Base-by-base conservation (phyloP, 2,113 vertebrate genomes). In the Engraulis encrasicolus region DNA sequence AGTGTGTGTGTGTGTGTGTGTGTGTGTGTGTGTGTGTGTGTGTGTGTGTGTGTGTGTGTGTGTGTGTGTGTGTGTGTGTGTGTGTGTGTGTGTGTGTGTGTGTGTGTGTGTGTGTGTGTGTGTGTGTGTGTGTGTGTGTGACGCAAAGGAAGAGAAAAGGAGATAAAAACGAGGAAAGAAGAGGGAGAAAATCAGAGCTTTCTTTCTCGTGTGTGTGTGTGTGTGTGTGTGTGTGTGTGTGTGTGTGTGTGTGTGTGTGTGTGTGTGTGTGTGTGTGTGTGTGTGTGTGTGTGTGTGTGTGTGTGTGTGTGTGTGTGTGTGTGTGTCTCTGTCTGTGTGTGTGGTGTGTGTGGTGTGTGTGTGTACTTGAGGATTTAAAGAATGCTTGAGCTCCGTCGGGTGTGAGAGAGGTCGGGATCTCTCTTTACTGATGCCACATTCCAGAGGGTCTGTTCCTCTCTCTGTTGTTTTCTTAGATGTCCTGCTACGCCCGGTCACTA, bases 11-110 rank as follows among this genome's bases (percentile, higher is more conserved):
- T 83, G 80, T 78, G 78, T 80, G 85, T 78, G 54, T 80, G 81
- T 85, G 81, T 84, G 12, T 80, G 79, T 58, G 50, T 71, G 78
- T 80, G 83, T 85, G 85, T 83, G 85, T 82, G 66, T 81, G 77
- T 82, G 82, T 81, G 83, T 80, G 82, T 66, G 82, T 71, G 12
- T 27, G 71, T 45, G 58, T 84, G 52, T 79, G 58, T 12, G 6
- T 66, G 58, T 5, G 12, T 66, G 61, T 71, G 23, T 71, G 54
- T n/a, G 61, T 71, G 61, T 12, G 19, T 61, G 61, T 31, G 61
- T 58, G 54, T 31, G 6, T 71, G n/a, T 71, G 58, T 66, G 58
- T 66, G 58, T 45, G n/a, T 45, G 40, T 45, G 40, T 45, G 40
- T 66, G 58, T 66, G 58, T 45, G 40, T 45, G 40, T 45, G 40